A percentile compares a stretch with the other conserved stretches of the same genome.
Conservation (phyloP, 1,140 invertebrate species). For the Elysia chlorotica region DNA sequence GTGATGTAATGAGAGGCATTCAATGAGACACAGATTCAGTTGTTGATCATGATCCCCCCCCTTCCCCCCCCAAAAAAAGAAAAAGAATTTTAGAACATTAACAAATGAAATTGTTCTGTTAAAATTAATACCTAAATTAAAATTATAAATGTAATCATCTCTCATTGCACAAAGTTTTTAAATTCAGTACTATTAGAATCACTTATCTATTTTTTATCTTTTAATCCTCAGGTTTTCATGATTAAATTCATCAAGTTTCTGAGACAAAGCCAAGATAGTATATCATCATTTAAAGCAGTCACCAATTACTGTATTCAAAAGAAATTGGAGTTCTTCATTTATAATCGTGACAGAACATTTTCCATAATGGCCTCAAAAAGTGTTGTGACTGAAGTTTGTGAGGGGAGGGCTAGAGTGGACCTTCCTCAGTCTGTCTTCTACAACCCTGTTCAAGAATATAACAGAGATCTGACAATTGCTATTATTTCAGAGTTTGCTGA, state of each 20-base stretch:
- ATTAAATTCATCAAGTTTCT: not conserved
- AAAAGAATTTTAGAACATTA: too few species aligned
- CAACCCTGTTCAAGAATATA: conserved; percentile 97
- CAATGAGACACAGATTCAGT: too few species aligned
- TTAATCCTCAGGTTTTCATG: not conserved
- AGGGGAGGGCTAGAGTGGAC: conserved; percentile 78
- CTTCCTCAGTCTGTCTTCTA: conserved; percentile 82
- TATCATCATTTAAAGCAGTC: conserved; percentile 24
- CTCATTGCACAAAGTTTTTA: not conserved
- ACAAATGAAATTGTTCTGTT: not conserved
- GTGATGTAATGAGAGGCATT: too few species aligned
- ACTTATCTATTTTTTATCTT: not conserved
- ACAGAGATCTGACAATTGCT: conserved; percentile 86
- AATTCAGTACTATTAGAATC: not conserved
- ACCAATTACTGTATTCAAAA: not conserved
- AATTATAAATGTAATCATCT: not conserved
- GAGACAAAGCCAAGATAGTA: conserved; percentile 45
- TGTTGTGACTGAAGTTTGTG: conserved; percentile 58
- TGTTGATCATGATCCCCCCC: too few species aligned
- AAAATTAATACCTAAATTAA: not conserved
- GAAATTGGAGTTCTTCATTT: not conserved
- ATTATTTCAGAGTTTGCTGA: conserved; percentile 56
- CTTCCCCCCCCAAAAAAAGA: too few species aligned
- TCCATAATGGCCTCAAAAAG: not conserved
- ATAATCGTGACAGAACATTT: not conserved